Conservation (phyloP, 2,797 vertebrate species). For the Pangasius djambal region DNA sequence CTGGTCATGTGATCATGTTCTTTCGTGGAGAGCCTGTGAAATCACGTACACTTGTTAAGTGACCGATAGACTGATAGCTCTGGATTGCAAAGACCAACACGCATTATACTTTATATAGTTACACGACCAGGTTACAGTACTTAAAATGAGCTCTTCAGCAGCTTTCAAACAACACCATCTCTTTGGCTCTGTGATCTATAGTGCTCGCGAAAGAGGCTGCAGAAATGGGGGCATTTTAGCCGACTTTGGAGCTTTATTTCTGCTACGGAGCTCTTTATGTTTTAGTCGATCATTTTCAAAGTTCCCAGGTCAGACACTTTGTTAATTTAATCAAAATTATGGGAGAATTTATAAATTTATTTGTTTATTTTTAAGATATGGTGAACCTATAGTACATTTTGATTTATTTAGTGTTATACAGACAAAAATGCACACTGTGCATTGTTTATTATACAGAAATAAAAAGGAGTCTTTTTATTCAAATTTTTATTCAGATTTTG, state of each 20-base stretch:
- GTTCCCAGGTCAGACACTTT: background rate
- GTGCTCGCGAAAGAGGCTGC: background rate
- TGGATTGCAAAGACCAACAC: background rate
- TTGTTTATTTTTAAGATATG: background rate
- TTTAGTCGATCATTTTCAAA: background rate
- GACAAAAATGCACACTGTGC: background rate
- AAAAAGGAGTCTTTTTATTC: background rate
- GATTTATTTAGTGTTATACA: background rate
- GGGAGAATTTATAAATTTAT: background rate
- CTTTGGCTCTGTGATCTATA: background rate
- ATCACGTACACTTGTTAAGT: background rate
- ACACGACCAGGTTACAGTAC: no score
- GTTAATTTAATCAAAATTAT: background rate
- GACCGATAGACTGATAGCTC: background rate
- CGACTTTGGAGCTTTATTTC: conserved; percentile 2
- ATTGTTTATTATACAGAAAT: background rate
- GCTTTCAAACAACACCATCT: background rate
- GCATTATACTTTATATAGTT: background rate
- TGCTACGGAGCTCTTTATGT: no score
- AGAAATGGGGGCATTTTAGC: background rate
- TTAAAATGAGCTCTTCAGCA: background rate
- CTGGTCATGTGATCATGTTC: background rate
- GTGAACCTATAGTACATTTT: background rate
- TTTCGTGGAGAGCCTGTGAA: background rate
- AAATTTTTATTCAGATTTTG: background rate